These are phyloP conservation scores for Drosophila nigrodunni DNA, from an alignment of 1,140 invertebrate genomes.

Conservation along the genomic window DNA sequence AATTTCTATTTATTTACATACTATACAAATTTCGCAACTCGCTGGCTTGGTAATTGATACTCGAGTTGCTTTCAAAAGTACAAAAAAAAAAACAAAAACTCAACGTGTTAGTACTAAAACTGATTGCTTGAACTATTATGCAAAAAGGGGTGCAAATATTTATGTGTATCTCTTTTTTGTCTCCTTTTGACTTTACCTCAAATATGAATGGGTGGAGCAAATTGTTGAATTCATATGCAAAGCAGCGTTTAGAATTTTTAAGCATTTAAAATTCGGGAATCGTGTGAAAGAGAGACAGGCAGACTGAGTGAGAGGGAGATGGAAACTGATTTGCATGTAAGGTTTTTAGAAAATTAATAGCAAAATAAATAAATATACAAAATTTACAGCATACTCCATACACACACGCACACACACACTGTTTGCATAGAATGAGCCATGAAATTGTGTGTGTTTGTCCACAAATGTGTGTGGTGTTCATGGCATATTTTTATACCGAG, in stretches of 20 bases:
- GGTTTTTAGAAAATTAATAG: slow-evolving; percentile 60
- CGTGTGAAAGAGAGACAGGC: not conserved
- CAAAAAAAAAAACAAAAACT: not conserved
- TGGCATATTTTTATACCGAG: not conserved
- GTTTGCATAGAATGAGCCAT: slow-evolving; percentile 42
- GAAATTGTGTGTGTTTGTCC: slow-evolving; percentile 14
- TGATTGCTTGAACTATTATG: slow-evolving; percentile 30
- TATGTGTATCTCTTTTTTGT: slow-evolving; percentile 24
- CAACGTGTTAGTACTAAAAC: not conserved
- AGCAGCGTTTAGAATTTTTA: slow-evolving; percentile 33
- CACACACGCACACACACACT: slow-evolving; percentile 1
- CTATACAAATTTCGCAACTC: slow-evolving; percentile 30
- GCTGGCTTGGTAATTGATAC: slow-evolving; percentile 56
- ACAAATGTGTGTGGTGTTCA: slow-evolving; percentile 11
- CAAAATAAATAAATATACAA: slow-evolving; percentile 63
- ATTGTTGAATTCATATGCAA: slow-evolving; percentile 55
- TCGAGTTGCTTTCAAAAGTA: slow-evolving; percentile 9
- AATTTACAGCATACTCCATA: slow-evolving; percentile 55
- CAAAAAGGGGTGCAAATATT: slow-evolving; percentile 48
- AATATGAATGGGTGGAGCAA: slow-evolving; percentile 19
- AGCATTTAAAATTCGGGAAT: slow-evolving; percentile 24
- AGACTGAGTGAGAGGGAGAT: slow-evolving; percentile 2
- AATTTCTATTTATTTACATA: slow-evolving; percentile 53
- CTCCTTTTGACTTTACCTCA: not conserved
- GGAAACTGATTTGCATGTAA: slow-evolving; percentile 68